Percentiles rank a stretch among this genome's conserved stretches.
phyloP scores from a whole-genome alignment of 23 tunicate species.

The Ascidia mentula region DNA sequence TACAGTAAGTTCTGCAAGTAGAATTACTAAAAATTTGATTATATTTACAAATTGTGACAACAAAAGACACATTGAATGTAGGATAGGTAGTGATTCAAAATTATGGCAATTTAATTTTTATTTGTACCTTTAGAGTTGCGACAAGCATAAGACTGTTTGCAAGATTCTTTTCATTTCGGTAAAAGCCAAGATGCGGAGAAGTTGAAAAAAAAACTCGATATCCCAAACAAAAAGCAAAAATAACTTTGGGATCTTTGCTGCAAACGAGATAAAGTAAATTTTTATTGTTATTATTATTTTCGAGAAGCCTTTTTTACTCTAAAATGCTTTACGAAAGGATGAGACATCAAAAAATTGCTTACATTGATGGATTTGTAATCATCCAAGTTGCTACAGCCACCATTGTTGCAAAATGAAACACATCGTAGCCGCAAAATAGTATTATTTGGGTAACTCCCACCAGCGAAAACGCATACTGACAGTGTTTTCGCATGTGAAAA shows the following conservation, averaged over 20 bases:
- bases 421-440: not conserved
- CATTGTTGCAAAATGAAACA: not conserved
- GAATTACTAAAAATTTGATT: no score
- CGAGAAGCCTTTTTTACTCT: no score
- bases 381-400: slow-evolving; percentile 2
- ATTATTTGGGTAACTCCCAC: not conserved
- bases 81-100: no score
- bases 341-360: not conserved
- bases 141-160: slow-evolving; percentile 38
- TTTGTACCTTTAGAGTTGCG: slow-evolving; percentile 27
- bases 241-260: slow-evolving; percentile 20
- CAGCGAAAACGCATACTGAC: not conserved
- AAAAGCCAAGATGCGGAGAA: slow-evolving; percentile 20
- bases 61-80: no score
- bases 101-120: no score
- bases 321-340: no score
- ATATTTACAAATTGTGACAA: no score
- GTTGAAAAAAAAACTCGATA: slow-evolving; percentile 30
- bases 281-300: no score
- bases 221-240: slow-evolving; percentile 18
- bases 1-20: no score
- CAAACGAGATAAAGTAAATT: not conserved
- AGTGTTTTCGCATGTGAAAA: not conserved
- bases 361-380: not conserved
- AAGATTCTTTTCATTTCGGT: slow-evolving; percentile 28